Percentiles rank a stretch among this genome's conserved stretches.
phyloP scores from a whole-genome alignment of 2,113 vertebrate species.

The Alethe diademata region DNA sequence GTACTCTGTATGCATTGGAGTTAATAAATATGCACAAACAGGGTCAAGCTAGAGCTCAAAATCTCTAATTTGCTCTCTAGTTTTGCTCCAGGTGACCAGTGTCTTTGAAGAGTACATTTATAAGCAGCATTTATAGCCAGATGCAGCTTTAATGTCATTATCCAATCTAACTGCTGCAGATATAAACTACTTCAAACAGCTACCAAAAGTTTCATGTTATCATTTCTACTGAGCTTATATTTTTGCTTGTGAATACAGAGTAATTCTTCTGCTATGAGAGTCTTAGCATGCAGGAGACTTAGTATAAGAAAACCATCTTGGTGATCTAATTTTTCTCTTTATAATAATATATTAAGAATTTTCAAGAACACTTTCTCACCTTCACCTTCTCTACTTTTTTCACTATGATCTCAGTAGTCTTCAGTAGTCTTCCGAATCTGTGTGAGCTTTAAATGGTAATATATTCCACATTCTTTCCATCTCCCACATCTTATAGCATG shows the following conservation, averaged over 20 bases:
- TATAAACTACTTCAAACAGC: neutral
- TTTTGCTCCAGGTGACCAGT: neutral
- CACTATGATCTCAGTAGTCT: neutral
- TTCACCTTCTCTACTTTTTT: neutral
- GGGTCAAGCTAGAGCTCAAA: neutral
- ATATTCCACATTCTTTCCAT: conserved; percentile 17
- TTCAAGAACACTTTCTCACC: neutral
- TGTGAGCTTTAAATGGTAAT: conserved; percentile 9
- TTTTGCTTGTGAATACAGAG: neutral
- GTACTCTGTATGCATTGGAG: neutral
- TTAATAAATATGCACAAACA: neutral
- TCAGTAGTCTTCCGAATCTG: neutral
- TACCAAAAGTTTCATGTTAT: neutral
- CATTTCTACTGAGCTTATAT: neutral
- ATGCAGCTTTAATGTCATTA: neutral
- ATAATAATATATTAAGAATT: neutral
- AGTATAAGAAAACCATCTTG: neutral
- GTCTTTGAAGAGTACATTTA: neutral
- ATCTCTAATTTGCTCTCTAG: neutral
- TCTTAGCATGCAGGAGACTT: neutral
- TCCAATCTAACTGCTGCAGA: neutral
- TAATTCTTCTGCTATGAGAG: neutral
- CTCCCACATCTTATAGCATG: neutral
- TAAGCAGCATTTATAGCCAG: neutral
- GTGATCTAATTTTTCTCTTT: neutral